phyloP scores from a whole-genome alignment of 2,113 vertebrate species.

The Chaenogobius annularis region DNA sequence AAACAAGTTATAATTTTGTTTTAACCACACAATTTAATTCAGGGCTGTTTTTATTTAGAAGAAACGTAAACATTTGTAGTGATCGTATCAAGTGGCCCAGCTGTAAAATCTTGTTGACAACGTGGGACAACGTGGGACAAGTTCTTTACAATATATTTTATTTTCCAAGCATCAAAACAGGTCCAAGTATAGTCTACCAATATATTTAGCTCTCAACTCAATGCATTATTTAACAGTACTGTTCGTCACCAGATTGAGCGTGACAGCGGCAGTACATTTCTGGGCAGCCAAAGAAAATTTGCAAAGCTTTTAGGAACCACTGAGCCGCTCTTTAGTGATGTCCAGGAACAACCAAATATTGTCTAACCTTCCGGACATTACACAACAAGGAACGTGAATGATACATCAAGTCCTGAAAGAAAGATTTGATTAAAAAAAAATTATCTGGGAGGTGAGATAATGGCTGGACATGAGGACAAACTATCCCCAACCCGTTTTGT shows the following conservation, averaged over 20 bases:
- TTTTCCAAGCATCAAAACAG: background rate
- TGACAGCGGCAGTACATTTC: background rate
- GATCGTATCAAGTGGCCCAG: too few relatives aligned
- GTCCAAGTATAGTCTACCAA: background rate
- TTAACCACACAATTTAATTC: background rate
- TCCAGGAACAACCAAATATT: background rate
- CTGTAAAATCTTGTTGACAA: too few relatives aligned
- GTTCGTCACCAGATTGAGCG: background rate
- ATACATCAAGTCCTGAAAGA: background rate
- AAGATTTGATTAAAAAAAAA: background rate
- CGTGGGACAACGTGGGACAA: too few relatives aligned
- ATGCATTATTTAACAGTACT: background rate
- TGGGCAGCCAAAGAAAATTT: background rate
- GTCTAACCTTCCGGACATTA: background rate
- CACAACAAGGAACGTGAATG: background rate
- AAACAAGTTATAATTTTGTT: background rate
- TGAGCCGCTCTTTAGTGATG: background rate
- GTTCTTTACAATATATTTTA: background rate
- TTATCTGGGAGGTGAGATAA: background rate
- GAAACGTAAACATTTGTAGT: background rate
- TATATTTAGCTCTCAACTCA: background rate
- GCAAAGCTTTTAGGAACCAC: background rate
- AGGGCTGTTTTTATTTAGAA: too few relatives aligned
- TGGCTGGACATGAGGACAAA: background rate
- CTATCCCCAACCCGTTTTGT: too few relatives aligned